These are phyloP conservation scores for Agrotis segetum DNA, from an alignment of 2,888 invertebrate species.

Conservation along the genomic window DNA sequence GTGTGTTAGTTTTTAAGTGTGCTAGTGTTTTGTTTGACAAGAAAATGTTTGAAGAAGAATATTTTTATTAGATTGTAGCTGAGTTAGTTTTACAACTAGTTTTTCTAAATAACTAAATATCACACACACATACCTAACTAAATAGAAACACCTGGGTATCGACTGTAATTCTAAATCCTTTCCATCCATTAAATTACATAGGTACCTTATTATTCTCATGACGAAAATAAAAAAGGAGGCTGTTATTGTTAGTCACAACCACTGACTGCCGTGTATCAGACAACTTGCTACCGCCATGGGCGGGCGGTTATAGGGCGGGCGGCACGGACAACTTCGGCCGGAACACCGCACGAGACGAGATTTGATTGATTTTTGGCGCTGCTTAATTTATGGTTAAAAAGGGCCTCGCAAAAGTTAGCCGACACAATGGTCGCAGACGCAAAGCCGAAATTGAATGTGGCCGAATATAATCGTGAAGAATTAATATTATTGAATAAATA, in stretches of 20 bases:
- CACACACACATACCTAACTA: not conserved
- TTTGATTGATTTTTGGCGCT: slow-evolving; percentile 56
- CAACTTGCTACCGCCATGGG: slow-evolving; percentile 8
- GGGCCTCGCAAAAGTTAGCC: slow-evolving; percentile 44
- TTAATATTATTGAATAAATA: slow-evolving; percentile 43
- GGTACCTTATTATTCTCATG: not conserved
- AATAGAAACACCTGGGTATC: not conserved
- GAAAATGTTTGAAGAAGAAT: not conserved
- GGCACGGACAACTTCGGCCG: slow-evolving; percentile 34
- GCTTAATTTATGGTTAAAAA: slow-evolving; percentile 57
- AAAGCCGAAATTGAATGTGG: slow-evolving; percentile 38
- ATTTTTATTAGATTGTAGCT: not conserved
- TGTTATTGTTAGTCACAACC: not conserved
- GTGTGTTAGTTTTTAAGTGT: slow-evolving; percentile 25
- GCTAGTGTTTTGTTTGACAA: slow-evolving; percentile 17
- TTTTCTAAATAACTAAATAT: not conserved
- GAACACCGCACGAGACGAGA: slow-evolving; percentile 40
- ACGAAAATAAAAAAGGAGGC: not conserved
- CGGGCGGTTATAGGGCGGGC: slow-evolving; percentile 29
- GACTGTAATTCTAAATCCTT: not conserved
- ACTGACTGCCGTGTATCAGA: slow-evolving; percentile 1
- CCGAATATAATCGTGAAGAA: slow-evolving; percentile 23
- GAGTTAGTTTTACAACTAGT: not conserved
- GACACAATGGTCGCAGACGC: slow-evolving; percentile 41
- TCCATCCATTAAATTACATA: no score